A percentile compares a stretch with the other conserved stretches of the same genome.
phyloP scores from a whole-genome alignment of 1,140 invertebrate genomes.

The Zelostemma sp. region DNA sequence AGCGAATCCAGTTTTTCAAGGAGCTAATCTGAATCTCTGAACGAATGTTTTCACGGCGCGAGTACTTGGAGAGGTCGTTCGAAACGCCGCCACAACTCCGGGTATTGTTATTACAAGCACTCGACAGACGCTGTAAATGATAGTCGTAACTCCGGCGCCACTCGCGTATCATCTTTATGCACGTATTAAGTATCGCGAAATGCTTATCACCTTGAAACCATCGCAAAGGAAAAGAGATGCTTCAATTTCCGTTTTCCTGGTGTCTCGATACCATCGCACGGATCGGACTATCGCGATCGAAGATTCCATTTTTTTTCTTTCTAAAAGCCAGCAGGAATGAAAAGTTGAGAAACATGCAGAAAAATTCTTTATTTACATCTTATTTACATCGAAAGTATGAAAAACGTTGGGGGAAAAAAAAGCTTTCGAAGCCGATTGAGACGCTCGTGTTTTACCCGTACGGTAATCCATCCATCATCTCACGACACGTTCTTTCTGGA shows the following conservation, averaged over 20 bases:
- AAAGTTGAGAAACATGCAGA: no score
- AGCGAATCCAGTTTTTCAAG: no score
- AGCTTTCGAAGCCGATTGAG: no score
- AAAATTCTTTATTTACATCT: no score
- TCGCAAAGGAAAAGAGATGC: slow-evolving; percentile 6
- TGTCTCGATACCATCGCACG: slow-evolving; percentile 7
- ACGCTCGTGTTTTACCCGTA: background rate
- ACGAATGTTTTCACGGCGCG: no score
- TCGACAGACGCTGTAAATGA: slow-evolving; percentile 2
- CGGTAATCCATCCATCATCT: slow-evolving; percentile 30
- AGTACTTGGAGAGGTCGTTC: no score
- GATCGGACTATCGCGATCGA: slow-evolving; percentile 7
- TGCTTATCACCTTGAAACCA: slow-evolving; percentile 11
- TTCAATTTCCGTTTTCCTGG: slow-evolving; percentile 28
- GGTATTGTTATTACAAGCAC: slow-evolving; percentile 8
- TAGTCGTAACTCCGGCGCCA: slow-evolving; percentile 2
- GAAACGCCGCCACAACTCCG: no score
- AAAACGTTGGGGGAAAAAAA: no score
- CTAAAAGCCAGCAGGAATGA: no score
- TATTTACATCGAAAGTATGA: no score
- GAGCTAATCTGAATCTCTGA: no score
- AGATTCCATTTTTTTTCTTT: background rate
- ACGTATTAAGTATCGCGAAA: background rate
- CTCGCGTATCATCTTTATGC: background rate
- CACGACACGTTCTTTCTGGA: slow-evolving; percentile 7